Evolutionary conservation across 2,797 vertebrate species (phyloP).

Genomic region (Alcedo quadribrachys): DNA sequence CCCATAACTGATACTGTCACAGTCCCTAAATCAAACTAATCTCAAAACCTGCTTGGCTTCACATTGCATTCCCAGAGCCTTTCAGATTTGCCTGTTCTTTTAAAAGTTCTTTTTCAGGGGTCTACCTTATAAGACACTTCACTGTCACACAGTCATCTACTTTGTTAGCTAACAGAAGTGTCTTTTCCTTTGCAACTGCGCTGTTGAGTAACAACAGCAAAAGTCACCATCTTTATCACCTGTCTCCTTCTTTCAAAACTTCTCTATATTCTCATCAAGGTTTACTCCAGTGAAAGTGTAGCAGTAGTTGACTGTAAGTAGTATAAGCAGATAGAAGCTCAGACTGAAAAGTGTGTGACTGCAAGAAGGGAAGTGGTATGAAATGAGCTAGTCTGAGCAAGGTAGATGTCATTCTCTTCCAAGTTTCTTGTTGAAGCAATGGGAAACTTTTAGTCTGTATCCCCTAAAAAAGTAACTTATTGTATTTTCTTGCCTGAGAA

Average conservation of each 20-base stretch:
- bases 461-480: too few species aligned
- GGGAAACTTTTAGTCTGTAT: neutral
- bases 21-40: neutral
- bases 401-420: neutral
- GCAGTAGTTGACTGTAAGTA: neutral
- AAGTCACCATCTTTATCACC: neutral
- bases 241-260: neutral
- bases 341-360: neutral
- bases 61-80: neutral
- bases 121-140: neutral
- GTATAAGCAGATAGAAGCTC: neutral
- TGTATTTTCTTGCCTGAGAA: neutral
- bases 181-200: neutral
- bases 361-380: neutral
- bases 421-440: neutral
- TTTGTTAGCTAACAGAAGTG: neutral
- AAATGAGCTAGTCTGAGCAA: neutral
- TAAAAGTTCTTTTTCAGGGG: neutral
- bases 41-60: neutral
- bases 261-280: neutral
- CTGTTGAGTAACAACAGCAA: neutral
- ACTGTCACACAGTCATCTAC: neutral
- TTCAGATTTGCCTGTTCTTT: neutral
- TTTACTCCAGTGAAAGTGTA: neutral
- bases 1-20: neutral